Conservation (phyloP, 2,113 vertebrate species). For the Scolopax mira region DNA sequence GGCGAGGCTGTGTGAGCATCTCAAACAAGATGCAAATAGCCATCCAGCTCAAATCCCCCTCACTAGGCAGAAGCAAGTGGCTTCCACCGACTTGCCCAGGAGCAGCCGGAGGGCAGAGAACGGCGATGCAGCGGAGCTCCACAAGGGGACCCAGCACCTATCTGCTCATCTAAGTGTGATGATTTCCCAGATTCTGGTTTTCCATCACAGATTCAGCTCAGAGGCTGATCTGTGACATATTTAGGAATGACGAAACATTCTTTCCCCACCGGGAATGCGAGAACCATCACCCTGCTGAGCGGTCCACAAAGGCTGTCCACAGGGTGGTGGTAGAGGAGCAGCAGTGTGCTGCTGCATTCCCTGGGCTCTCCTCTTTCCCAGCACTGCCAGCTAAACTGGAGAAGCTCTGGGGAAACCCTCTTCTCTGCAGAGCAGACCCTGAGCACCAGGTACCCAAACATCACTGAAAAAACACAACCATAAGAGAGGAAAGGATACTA, state of each 20-base stretch:
- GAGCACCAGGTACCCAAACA: neutral
- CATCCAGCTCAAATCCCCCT: neutral
- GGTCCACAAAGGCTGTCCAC: neutral
- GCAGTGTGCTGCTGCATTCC: neutral
- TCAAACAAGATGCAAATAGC: neutral
- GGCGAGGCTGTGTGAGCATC: neutral
- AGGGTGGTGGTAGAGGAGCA: slow-evolving; percentile 41
- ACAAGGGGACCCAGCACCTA: rapidly evolving
- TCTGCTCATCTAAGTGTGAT: neutral
- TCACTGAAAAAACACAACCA: neutral
- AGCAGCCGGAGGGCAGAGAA: neutral
- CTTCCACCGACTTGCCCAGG: neutral
- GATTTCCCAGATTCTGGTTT: rapidly evolving
- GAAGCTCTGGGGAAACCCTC: neutral
- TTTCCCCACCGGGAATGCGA: rapidly evolving
- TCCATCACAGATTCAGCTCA: rapidly evolving
- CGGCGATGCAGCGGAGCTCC: rapidly evolving
- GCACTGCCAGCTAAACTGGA: neutral
- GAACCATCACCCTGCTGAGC: neutral
- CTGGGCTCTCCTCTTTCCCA: neutral
- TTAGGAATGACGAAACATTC: neutral
- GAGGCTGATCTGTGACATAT: rapidly evolving
- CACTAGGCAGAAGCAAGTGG: rapidly evolving
- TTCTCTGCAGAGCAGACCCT: neutral
- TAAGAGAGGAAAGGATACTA: neutral